A percentile compares a stretch with the other conserved stretches of the same genome.
Evolutionary conservation across 2,113 vertebrate genomes (phyloP).

Genomic region (Pluvianellus socialis): DNA sequence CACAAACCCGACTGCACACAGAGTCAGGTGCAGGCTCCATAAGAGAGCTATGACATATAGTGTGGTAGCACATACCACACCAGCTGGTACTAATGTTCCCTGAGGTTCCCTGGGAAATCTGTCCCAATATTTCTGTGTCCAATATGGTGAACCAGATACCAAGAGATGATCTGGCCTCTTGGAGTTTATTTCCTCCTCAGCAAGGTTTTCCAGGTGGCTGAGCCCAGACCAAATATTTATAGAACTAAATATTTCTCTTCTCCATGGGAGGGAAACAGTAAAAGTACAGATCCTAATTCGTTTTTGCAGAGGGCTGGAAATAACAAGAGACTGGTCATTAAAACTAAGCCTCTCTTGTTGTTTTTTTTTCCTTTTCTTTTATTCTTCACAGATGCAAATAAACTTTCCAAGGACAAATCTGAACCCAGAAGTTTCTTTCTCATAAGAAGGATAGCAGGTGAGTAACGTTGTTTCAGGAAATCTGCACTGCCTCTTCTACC

Average conservation of each 20-base stretch:
- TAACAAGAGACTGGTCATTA: slow-evolving; percentile 32
- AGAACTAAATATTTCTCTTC: slow-evolving; percentile 43
- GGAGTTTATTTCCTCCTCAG: slow-evolving; percentile 26
- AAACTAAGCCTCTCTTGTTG: not conserved
- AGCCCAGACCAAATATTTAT: slow-evolving; percentile 37
- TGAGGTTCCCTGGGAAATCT: not conserved
- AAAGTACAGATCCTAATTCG: slow-evolving; percentile 44
- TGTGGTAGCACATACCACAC: not conserved
- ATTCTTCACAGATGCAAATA: not conserved
- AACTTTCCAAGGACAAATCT: slow-evolving; percentile 15
- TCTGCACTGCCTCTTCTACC: not conserved
- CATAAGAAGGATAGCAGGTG: not conserved
- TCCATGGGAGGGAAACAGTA: slow-evolving; percentile 49
- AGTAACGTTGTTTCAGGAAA: not conserved
- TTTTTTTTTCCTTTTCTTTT: not conserved
- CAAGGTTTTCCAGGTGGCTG: slow-evolving; percentile 52
- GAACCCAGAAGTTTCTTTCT: not conserved
- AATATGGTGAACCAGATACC: not conserved
- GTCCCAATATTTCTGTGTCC: not conserved
- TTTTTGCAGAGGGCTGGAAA: slow-evolving; percentile 29
- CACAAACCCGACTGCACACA: not conserved
- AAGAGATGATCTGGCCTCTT: not conserved
- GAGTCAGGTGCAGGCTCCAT: not conserved
- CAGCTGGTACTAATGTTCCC: not conserved
- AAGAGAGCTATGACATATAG: not conserved